Base-by-base conservation (phyloP, 2,797 vertebrate species). In the Anas acuta region DNA sequence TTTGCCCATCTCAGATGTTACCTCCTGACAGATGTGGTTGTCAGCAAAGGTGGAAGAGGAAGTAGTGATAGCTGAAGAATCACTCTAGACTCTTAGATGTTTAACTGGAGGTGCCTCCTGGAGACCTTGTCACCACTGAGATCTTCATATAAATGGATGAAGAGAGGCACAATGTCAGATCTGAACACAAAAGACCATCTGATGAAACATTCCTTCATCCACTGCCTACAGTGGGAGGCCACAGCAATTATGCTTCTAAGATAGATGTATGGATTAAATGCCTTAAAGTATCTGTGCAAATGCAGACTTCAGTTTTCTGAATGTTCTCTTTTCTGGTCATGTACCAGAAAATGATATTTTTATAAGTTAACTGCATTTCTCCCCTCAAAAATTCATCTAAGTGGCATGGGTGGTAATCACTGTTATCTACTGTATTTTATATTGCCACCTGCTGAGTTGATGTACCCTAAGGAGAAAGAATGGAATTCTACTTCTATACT, bases 391-490 rank as follows among this genome's bases (percentile, higher is more conserved):
- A 22, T 35, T 49, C 1, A 53, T 89, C 23, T 43, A 64, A 28
- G 60, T 39, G 43, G 7, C 43, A 35, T 2, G 3, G 23, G 23
- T 71, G 45, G 78, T 30, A 90, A 90, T 35, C 35, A 5, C 56
- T n/a, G n/a, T 69, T 70, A 69, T 26, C 45, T 84, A 30, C 8
- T 86, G 37, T 49, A 90, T 60, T 57, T 84, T 43, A 25, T 65
- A 33, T 79, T 82, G n/a, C 43, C 57, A 66, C 60, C 26, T 75
- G 51, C 72, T 53, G 58, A 66, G 37, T 76, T 69, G 65, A 53
- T 23, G 22, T 45, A 56, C 22, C 32, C n/a, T 77, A 45, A 76
- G 26, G 37, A 91, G 60, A 60, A 90, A 58, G 39, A 93, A 84
- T 43, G 23, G 67, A 92, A 93, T 82, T 49, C 18, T 1, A 1